These are phyloP conservation scores for Norana najaformis DNA, from an alignment of 2,888 invertebrate species.

Conservation along the genomic window DNA sequence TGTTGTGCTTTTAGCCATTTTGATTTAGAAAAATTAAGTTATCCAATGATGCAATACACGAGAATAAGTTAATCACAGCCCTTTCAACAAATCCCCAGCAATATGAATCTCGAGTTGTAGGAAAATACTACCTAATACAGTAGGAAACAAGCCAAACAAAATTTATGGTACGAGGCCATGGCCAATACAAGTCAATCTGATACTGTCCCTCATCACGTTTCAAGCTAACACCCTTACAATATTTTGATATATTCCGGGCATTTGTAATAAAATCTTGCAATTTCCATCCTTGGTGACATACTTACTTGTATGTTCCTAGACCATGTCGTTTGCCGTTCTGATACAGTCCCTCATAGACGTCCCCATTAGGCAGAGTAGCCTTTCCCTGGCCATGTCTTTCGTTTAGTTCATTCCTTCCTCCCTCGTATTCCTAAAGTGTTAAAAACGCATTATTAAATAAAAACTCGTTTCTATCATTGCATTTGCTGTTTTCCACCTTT, in stretches of 20 bases:
- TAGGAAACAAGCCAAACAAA: no score
- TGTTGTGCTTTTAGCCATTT: no score
- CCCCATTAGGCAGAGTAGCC: constrained; percentile 82
- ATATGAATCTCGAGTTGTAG: no score
- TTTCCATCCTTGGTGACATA: background rate
- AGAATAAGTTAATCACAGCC: no score
- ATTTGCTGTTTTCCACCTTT: no score
- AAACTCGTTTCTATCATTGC: background rate
- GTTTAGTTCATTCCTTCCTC: constrained; percentile 75
- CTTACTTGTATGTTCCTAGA: constrained; percentile 74
- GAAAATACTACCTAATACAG: no score
- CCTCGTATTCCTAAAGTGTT: constrained; percentile 73
- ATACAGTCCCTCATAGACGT: constrained; percentile 84
- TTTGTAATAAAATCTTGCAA: background rate
- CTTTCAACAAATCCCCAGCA: no score
- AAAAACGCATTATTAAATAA: background rate
- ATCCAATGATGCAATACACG: no score
- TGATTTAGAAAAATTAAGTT: no score
- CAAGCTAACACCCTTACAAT: background rate
- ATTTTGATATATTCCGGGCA: background rate
- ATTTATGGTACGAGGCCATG: no score
- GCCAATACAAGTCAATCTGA: no score
- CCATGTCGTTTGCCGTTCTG: constrained; percentile 80
- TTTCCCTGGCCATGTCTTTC: constrained; percentile 83
- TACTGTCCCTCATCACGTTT: no score